These are phyloP conservation scores for Halictus quadricinctus DNA, from an alignment of 2,888 invertebrate genomes.

Conservation along the genomic window DNA sequence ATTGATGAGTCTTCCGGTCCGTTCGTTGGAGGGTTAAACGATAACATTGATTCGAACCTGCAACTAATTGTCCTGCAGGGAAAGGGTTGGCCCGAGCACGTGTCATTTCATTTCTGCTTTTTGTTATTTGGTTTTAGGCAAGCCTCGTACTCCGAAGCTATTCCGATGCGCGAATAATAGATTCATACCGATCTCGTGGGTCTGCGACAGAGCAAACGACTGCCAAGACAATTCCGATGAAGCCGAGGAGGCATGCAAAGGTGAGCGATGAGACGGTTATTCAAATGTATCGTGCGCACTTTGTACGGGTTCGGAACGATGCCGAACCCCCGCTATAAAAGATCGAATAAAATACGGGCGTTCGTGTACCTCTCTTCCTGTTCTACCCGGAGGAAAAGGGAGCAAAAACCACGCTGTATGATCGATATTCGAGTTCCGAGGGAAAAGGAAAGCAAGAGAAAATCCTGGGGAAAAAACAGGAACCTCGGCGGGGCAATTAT, in stretches of 20 bases:
- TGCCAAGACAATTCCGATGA: slow-evolving; percentile 94
- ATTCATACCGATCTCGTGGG: slow-evolving; percentile 90
- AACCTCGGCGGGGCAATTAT: background rate
- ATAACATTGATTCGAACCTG: background rate
- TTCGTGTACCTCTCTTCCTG: slow-evolving; percentile 3
- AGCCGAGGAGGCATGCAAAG: slow-evolving; percentile 87
- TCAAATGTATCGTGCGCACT: slow-evolving; percentile 11
- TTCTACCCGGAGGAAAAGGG: background rate
- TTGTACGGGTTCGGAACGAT: slow-evolving; percentile 5
- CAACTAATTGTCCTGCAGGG: background rate
- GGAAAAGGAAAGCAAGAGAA: background rate
- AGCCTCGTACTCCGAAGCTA: slow-evolving; percentile 87
- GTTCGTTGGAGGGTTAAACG: no score
- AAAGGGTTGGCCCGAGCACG: background rate
- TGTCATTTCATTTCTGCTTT: slow-evolving; percentile 31
- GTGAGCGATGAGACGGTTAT: slow-evolving; percentile 77
- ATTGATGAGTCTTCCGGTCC: no score
- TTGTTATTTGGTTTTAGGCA: slow-evolving; percentile 74
- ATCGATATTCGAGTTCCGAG: background rate
- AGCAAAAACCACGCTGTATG: background rate
- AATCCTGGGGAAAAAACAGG: background rate
- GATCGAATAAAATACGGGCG: slow-evolving; percentile 3
- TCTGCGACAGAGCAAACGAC: slow-evolving; percentile 91
- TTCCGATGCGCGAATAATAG: slow-evolving; percentile 89
- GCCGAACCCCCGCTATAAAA: background rate